Evolutionary conservation across 2,113 vertebrate species (phyloP), one percentile per base, ranked within the genome.

Genomic region (Myodes glareolus): DNA sequence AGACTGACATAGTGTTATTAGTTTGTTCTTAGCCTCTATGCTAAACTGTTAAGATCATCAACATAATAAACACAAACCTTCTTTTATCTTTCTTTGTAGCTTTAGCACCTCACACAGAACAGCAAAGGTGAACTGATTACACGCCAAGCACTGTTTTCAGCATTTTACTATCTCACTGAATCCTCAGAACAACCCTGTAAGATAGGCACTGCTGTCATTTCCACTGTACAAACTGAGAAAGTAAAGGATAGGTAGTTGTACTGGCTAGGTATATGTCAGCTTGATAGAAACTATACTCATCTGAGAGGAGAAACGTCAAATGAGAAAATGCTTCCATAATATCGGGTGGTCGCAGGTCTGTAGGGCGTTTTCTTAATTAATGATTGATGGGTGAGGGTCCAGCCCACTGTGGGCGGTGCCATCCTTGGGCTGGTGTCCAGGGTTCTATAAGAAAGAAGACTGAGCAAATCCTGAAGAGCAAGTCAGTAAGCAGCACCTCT

Each of bases 21-120:
- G 19, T 92, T 84, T 96, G 61, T 87, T 63, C 45, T 81, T 52
- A 47, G 19, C 63, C 21, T 96, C 21, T 89, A 29, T 63, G 55
- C 36, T 68, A n/a, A 94, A 63, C 36, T 75, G 8, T 95, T 95
- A 68, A 88, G 27, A 23, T 91, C 50, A 95, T 61, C 2, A 72
- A 95, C 75, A 75, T 7, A 50, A 50, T 13, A 73, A 89, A 52
- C 94, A 36, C 12, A 87, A 94, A 31, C 31, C 25, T 39, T 70
- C 47, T 61, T 86, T 90, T 87, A 63, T 10, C 2, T 61, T 70
- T 68, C 10, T 52, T 42, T 90, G 12, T 81, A 58, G 36, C 87
- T 76, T 90, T 87, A 91, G 68, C 33, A 63, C 9, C 19, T 50
- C 33, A 47, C 11, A n/a, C 27, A 19, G 45, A 67, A 42, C 80